Evolutionary conservation across 2,113 vertebrate species (phyloP).

Genomic region (Neolamprologus caudopunctatus): DNA sequence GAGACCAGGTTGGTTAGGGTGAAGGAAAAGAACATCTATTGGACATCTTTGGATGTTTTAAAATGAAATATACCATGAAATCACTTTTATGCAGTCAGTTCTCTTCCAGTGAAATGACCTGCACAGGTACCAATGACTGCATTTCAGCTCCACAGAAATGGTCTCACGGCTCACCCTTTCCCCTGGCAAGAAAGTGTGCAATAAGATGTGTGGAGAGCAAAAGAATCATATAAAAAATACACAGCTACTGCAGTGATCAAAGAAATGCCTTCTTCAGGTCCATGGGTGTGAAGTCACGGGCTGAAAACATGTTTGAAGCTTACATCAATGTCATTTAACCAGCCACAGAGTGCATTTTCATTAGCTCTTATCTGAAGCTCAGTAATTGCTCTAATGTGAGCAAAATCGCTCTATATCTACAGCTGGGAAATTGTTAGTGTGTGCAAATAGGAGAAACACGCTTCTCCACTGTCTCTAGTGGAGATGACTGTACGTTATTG

Average conservation of each 20-base stretch:
- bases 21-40: not conserved
- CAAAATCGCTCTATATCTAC: not conserved
- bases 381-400: not conserved
- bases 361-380: slow-evolving; percentile 1
- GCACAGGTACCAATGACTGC: not conserved
- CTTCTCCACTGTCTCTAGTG: not conserved
- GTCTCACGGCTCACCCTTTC: not conserved
- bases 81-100: not conserved
- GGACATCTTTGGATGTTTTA: not conserved
- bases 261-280: not conserved
- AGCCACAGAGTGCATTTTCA: not conserved
- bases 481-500: not conserved
- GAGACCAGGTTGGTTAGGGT: not conserved
- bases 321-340: not conserved
- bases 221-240: not conserved
- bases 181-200: not conserved
- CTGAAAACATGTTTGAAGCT: not conserved
- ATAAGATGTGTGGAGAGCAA: not conserved
- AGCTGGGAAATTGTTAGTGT: not conserved
- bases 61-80: not conserved
- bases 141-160: not conserved
- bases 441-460: not conserved
- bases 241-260: not conserved
- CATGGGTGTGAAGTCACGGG: not conserved
- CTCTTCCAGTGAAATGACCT: not conserved